Conservation (phyloP, 2,888 invertebrate species). For the Carpatolechia fugitivella region DNA sequence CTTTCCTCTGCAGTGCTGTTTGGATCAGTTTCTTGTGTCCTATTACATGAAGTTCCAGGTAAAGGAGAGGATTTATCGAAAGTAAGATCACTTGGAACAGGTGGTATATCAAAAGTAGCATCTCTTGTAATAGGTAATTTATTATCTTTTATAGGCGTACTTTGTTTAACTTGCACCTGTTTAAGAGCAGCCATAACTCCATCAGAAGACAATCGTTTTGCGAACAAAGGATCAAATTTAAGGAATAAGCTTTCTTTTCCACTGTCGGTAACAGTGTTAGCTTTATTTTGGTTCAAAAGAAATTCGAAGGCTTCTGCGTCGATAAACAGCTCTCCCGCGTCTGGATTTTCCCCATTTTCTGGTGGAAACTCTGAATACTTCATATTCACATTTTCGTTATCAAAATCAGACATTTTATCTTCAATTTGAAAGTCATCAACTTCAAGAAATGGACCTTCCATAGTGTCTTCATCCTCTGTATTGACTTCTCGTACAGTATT, state of each 20-base stretch:
- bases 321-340: conserved; percentile 63
- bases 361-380: conserved; percentile 47
- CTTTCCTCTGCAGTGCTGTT: conserved; percentile 38
- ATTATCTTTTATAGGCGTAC: conserved; percentile 49
- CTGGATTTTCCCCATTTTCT: conserved; percentile 43
- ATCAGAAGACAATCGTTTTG: conserved; percentile 59
- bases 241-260: conserved; percentile 72
- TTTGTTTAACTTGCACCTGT: conserved; percentile 41
- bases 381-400: conserved; percentile 43
- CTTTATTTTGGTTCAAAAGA: conserved; percentile 63
- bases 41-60: conserved; percentile 45
- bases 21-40: conserved; percentile 32
- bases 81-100: conserved; percentile 28
- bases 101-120: conserved; percentile 10
- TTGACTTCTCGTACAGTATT: conserved; percentile 30
- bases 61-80: conserved; percentile 26
- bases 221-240: conserved; percentile 70
- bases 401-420: conserved; percentile 41
- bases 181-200: conserved; percentile 53
- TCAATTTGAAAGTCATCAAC: conserved; percentile 42
- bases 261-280: conserved; percentile 55
- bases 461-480: conserved; percentile 70
- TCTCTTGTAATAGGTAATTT: conserved; percentile 22
- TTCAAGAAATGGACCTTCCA: conserved; percentile 68
- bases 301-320: conserved; percentile 71